Evolutionary conservation across 2,797 vertebrate species (phyloP), one percentile per base, ranked within the genome.

Genomic region (Coreius guichenoti): DNA sequence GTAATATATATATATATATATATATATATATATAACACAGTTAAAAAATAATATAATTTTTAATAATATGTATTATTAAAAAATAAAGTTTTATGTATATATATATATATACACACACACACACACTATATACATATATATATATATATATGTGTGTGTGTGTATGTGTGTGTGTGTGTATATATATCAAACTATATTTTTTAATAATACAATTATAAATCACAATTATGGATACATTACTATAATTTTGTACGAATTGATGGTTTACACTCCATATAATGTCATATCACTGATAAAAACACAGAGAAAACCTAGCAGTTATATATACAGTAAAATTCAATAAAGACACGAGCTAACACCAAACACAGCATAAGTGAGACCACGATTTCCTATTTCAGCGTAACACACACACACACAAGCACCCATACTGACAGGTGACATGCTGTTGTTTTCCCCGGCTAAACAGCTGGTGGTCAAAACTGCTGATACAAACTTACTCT

Each of bases 381-480:
- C 4, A 17, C 23, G 39, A 36, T 51, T 80, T 26, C 21, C 6
- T 4, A 58, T 56, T 77, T 19, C 19, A 23, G 17, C 7, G 3
- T 17, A 36, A 68, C 73, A 31, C 77, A 79, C 43, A 72, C 5
- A 86, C 82, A 31, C 33, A 76, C 80, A 86, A 49, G 21, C 8
- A 88, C 79, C 14, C 39, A 78, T 21, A 78, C 33, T 76, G 29
- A 76, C 68, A 85, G 31, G 31, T 67, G 45, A 63, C 45, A 51
- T 26, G 72, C 29, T 67, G 19, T 51, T 31, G 13, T 17, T 63
- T 63, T 83, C 26, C 39, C 29, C 2, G 7, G 58, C 14, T 75
- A 51, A 47, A 67, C 72, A 75, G 43, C 39, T 75, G 33, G 47
- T 51, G 31, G 45, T 14, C 14, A 26, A 83, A 83, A 67, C 29